Conservation (phyloP, 2,797 vertebrate genomes). For the Fratercula arctica region DNA sequence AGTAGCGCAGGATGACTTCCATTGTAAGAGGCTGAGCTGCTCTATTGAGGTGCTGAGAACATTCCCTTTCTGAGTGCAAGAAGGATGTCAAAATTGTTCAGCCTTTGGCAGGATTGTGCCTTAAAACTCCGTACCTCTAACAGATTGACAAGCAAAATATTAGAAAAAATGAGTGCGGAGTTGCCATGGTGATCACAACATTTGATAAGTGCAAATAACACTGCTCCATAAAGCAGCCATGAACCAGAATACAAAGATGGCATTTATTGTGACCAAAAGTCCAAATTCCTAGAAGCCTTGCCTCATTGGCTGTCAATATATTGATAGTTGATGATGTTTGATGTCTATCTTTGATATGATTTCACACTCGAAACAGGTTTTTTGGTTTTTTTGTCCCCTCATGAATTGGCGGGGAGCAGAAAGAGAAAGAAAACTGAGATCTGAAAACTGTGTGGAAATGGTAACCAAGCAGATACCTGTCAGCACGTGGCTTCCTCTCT, state of each 20-base stretch:
- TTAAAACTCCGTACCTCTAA: constrained; percentile 17
- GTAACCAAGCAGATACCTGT: neutral
- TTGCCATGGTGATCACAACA: constrained; percentile 76
- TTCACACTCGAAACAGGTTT: neutral
- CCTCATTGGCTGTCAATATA: neutral
- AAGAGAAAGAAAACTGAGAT: neutral
- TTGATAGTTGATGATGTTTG: neutral
- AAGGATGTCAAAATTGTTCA: neutral
- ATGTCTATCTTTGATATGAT: neutral
- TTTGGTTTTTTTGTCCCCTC: neutral
- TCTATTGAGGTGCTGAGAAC: neutral
- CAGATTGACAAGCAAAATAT: constrained; percentile 63
- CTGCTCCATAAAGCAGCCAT: neutral
- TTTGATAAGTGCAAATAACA: constrained; percentile 61
- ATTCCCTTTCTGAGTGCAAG: neutral
- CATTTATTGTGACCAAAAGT: constrained; percentile 24
- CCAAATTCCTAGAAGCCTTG: constrained; percentile 14
- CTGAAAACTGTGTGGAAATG: neutral
- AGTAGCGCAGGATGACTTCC: neutral
- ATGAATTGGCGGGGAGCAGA: neutral
- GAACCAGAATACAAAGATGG: constrained; percentile 18
- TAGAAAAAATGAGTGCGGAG: constrained; percentile 61
- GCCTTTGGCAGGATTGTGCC: neutral
- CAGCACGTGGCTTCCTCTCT: neutral
- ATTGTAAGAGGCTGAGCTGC: neutral